These are phyloP conservation scores for Dasypus novemcinctus DNA, from an alignment of 2,113 vertebrate species.

Conservation along the genomic window DNA sequence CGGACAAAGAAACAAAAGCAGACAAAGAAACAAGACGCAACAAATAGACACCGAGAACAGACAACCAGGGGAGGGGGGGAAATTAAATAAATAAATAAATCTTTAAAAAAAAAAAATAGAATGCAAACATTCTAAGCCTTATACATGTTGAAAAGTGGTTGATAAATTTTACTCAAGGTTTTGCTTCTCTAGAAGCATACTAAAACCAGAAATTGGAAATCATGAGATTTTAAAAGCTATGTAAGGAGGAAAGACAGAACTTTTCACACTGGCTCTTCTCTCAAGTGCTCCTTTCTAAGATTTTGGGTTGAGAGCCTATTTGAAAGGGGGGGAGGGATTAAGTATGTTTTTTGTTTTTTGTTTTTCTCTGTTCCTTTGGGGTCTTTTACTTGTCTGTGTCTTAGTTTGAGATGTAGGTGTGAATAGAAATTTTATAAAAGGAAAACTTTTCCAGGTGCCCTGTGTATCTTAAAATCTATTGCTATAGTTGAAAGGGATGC, in stretches of 20 bases:
- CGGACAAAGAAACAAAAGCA: no score
- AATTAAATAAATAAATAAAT: no score
- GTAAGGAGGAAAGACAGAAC: neutral
- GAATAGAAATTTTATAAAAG: slow-evolving; percentile 7
- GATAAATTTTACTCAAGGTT: slow-evolving; percentile 24
- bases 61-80: no score
- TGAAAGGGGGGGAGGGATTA: neutral
- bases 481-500: neutral
- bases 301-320: neutral
- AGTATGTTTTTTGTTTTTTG: neutral
- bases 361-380: neutral
- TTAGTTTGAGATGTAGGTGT: neutral
- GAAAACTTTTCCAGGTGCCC: neutral
- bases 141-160: neutral
- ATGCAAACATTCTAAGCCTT: neutral
- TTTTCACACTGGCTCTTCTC: neutral
- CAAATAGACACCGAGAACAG: no score
- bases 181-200: neutral
- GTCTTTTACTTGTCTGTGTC: neutral
- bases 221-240: neutral
- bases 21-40: no score
- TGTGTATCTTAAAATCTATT: neutral
- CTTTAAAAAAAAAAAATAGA: no score
- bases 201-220: slow-evolving; percentile 1
- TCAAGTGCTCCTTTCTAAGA: neutral